These are phyloP conservation scores for Sandelia bainsii DNA, from an alignment of 2,797 vertebrate species.

Conservation along the genomic window DNA sequence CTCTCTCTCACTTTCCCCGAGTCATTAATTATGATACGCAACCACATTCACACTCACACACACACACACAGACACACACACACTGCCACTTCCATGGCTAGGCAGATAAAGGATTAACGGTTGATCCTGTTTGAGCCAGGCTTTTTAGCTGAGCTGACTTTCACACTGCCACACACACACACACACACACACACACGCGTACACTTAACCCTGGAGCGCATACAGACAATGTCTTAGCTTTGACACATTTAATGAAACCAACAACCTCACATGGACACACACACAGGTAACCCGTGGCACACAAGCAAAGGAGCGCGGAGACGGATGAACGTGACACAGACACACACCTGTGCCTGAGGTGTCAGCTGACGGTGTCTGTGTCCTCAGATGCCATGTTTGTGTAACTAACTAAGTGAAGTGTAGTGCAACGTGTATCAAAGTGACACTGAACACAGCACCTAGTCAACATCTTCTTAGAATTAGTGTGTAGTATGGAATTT, in stretches of 20 bases:
- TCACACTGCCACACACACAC: conserved; percentile 58
- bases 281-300: conserved; percentile 22
- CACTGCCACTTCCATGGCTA: conserved; percentile 72
- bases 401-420: not conserved
- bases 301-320: not conserved
- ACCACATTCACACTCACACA: conserved; percentile 30
- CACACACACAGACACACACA: conserved; percentile 31
- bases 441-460: not conserved
- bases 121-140: conserved; percentile 81
- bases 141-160: conserved; percentile 78
- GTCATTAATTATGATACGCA: conserved; percentile 64
- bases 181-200: conserved; percentile 30
- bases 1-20: conserved; percentile 29
- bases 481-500: too few relatives aligned
- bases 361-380: conserved; percentile 1
- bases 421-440: too few relatives aligned
- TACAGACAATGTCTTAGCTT: conserved; percentile 17
- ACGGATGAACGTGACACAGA: not conserved
- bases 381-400: not conserved
- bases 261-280: not conserved
- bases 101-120: conserved; percentile 81
- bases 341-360: not conserved
- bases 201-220: not conserved
- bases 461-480: not conserved
- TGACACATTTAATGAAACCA: conserved; percentile 17